Conservation (phyloP, 2,888 invertebrate species). For the Epicampocera succincta region DNA sequence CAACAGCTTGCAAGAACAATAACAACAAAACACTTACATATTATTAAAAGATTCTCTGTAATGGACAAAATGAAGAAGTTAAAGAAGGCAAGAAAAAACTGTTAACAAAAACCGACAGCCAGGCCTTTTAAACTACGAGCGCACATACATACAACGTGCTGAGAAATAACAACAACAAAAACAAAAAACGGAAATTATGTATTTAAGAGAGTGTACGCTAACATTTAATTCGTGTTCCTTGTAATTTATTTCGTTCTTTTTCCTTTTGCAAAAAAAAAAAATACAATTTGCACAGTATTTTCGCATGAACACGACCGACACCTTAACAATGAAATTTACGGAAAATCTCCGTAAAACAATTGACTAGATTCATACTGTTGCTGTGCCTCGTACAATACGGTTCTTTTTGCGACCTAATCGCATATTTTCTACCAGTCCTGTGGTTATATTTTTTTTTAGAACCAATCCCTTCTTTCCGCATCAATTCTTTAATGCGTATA, state of each 20-base stretch:
- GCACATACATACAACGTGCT: conserved; percentile 7
- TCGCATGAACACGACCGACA: too few relatives aligned
- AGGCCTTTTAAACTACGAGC: conserved; percentile 42
- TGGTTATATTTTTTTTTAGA: too few relatives aligned
- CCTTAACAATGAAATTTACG: too few relatives aligned
- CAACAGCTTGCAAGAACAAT: conserved; percentile 34
- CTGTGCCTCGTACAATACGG: too few relatives aligned
- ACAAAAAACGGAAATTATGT: conserved; percentile 66
- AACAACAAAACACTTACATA: conserved; percentile 48
- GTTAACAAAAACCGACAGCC: conserved; percentile 51
- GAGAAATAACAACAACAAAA: conserved; percentile 20
- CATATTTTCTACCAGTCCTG: too few relatives aligned
- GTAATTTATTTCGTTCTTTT: background rate
- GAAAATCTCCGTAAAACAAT: too few relatives aligned
- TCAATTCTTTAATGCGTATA: too few relatives aligned
- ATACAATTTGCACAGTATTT: conserved; percentile 40
- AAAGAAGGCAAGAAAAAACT: conserved; percentile 38
- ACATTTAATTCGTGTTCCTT: conserved; percentile 58
- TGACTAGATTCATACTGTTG: too few relatives aligned
- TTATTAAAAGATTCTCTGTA: conserved; percentile 53
- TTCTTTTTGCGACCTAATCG: too few relatives aligned
- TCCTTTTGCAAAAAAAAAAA: background rate
- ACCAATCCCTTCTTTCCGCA: too few relatives aligned
- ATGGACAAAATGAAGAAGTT: conserved; percentile 55
- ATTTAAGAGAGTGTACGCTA: conserved; percentile 49